Percentiles rank a stretch among this genome's conserved stretches.
These are phyloP conservation scores for Corydoras sp. DNA, from an alignment of 2,113 vertebrate species.

Conservation along the genomic window DNA sequence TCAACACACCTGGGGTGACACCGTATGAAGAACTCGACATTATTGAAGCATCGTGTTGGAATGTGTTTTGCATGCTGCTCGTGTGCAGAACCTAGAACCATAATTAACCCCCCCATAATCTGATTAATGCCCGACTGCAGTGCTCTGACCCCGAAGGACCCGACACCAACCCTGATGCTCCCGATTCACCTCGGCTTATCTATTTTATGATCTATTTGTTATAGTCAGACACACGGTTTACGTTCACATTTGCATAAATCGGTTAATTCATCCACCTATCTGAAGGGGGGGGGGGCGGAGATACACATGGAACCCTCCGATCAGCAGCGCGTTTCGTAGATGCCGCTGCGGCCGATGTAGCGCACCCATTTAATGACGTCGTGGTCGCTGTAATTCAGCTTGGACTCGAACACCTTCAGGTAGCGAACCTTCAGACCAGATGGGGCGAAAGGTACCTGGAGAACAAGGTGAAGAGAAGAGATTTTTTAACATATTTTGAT, in stretches of 20 bases:
- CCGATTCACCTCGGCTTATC: too few relatives aligned
- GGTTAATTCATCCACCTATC: constrained; percentile 54
- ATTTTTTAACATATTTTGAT: too few relatives aligned
- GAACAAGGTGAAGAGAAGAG: not conserved
- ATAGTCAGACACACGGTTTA: constrained; percentile 59
- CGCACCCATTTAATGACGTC: constrained; percentile 99
- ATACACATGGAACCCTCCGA: not conserved
- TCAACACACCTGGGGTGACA: too few relatives aligned
- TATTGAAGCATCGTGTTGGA: too few relatives aligned
- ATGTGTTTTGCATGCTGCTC: too few relatives aligned
- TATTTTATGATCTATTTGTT: too few relatives aligned
- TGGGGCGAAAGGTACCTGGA: constrained; percentile 92
- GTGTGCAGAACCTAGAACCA: not conserved
- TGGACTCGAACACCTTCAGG: constrained; percentile 98
- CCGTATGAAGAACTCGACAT: too few relatives aligned
- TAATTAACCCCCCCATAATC: not conserved
- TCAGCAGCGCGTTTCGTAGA: constrained; percentile 88
- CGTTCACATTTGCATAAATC: constrained; percentile 61
- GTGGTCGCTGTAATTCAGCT: constrained; percentile 99
- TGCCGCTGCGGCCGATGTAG: constrained; percentile 96
- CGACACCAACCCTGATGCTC: not conserved
- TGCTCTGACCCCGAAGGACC: not conserved
- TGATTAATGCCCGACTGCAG: not conserved
- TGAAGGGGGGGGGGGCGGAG: not conserved
- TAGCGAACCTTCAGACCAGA: constrained; percentile 98